Evolutionary conservation across 2,797 vertebrate genomes (phyloP).

Genomic region (Smutsia temminckii): DNA sequence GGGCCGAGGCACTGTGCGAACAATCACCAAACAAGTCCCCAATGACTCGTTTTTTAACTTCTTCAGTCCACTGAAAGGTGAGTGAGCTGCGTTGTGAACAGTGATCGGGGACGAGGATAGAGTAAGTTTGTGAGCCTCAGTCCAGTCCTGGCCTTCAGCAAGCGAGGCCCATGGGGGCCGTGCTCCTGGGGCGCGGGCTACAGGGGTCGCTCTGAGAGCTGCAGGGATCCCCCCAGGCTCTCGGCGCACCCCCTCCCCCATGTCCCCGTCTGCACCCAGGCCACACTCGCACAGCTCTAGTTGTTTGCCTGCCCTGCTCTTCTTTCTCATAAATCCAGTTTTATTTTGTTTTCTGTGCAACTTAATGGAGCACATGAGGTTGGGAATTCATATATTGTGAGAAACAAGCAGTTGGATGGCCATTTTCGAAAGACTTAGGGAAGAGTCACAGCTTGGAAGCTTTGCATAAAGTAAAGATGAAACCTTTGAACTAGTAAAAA

Average conservation of each 20-base stretch:
- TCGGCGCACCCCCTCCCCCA: not conserved
- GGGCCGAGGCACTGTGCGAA: constrained; percentile 96
- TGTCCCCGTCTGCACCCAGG: not conserved
- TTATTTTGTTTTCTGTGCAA: fast-evolving
- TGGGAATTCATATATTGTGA: fast-evolving
- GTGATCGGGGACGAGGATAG: no score
- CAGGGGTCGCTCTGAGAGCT: no score
- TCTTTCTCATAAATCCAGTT: not conserved
- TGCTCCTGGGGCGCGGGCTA: not conserved
- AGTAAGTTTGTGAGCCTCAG: fast-evolving
- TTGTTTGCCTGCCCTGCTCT: not conserved
- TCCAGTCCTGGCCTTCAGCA: fast-evolving
- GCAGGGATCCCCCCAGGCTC: no score
- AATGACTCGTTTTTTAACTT: constrained; percentile 99
- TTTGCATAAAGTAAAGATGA: not conserved
- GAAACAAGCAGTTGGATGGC: not conserved
- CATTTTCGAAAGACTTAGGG: not conserved
- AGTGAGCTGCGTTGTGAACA: constrained; percentile 35
- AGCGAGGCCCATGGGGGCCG: not conserved
- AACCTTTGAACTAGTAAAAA: not conserved
- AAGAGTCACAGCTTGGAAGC: not conserved
- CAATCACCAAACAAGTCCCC: constrained; percentile 96
- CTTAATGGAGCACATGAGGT: not conserved
- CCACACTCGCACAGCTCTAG: no score
- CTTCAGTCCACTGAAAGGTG: constrained; percentile 96